A percentile compares a stretch with the other conserved stretches of the same genome.
Evolutionary conservation across 2,113 vertebrate genomes (phyloP).

Genomic region (Charadrius vociferus): DNA sequence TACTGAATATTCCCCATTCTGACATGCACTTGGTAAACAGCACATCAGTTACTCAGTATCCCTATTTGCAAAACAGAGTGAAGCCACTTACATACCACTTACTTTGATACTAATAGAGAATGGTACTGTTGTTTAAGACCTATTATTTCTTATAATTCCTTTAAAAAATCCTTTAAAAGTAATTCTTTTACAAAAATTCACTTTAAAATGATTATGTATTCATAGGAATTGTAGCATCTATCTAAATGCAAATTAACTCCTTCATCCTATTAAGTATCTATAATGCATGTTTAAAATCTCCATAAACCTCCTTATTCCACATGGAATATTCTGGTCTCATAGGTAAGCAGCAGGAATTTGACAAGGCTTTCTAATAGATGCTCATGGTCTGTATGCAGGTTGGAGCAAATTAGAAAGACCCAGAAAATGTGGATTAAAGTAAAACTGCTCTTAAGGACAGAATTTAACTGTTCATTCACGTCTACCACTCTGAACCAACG

Average conservation of each 20-base stretch:
- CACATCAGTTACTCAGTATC: background rate
- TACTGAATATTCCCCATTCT: background rate
- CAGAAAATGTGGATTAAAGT: background rate
- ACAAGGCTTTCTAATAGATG: background rate
- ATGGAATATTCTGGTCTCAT: background rate
- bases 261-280: background rate
- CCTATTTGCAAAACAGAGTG: background rate
- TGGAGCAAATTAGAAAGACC: background rate
- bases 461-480: background rate
- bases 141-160: background rate
- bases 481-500: background rate
- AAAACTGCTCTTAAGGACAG: background rate
- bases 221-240: background rate
- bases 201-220: background rate
- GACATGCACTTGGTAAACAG: background rate
- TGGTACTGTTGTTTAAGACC: background rate
- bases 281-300: background rate
- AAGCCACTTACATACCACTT: background rate
- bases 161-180: background rate
- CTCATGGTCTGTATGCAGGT: background rate
- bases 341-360: background rate
- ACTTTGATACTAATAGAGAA: background rate
- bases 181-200: background rate
- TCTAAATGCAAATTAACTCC: conserved; percentile 36
- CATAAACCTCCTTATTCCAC: background rate